Percentiles rank a stretch among this genome's conserved stretches.
Conservation (phyloP, 2,113 vertebrate species). For the Puffinus mauretanicus region DNA sequence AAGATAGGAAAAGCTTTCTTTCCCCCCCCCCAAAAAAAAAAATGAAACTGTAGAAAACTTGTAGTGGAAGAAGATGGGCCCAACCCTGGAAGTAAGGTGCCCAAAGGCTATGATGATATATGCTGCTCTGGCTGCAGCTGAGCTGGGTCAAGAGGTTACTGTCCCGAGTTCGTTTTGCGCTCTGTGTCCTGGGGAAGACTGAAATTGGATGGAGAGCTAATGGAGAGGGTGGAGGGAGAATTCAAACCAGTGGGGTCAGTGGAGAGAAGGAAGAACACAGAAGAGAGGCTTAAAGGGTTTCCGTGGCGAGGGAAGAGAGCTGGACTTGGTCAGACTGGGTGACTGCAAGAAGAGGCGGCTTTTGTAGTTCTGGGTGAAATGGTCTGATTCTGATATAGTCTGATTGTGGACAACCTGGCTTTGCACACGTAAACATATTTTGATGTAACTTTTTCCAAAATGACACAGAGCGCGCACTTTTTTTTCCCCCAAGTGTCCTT, state of each 20-base stretch:
- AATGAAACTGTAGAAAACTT: neutral
- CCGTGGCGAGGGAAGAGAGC: accelerated
- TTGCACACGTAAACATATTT: accelerated
- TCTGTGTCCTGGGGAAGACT: neutral
- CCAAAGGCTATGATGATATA: accelerated
- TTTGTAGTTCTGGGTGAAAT: neutral
- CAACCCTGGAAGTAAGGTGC: neutral
- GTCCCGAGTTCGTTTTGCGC: neutral
- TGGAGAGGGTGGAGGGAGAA: neutral
- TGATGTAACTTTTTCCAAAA: neutral
- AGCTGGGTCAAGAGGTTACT: neutral
- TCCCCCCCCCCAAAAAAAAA: too few relatives aligned
- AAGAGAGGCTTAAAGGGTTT: neutral
- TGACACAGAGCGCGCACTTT: neutral
- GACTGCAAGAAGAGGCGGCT: neutral
- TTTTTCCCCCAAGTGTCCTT: accelerated
- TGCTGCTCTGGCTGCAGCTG: neutral
- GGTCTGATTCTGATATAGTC: neutral
- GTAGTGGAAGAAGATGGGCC: neutral
- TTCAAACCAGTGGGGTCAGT: neutral
- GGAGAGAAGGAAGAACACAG: neutral
- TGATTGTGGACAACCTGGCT: neutral
- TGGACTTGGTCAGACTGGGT: neutral
- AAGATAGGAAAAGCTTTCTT: neutral
- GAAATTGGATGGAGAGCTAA: neutral